phyloP scores from a whole-genome alignment of 2,888 invertebrate species.

The Nomada flava region DNA sequence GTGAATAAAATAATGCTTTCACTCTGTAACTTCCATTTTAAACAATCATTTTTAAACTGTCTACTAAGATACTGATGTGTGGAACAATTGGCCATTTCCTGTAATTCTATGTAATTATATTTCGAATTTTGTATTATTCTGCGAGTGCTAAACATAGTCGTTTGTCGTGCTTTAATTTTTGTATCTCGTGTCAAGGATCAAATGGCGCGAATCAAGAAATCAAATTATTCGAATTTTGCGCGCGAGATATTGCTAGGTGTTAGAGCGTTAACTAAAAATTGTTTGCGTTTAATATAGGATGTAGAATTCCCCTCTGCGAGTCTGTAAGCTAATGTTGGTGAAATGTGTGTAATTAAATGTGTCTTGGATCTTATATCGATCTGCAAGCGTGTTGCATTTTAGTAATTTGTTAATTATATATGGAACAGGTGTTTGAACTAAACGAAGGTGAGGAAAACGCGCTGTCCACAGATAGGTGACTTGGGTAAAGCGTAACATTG shows the following conservation, averaged over 20 bases:
- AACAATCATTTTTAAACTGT: not conserved
- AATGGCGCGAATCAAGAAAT: not conserved
- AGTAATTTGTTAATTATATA: not conserved
- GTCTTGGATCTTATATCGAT: not conserved
- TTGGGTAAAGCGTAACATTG: not conserved
- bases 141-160: not conserved
- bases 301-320: not conserved
- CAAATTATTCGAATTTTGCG: not conserved
- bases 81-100: not conserved
- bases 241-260: not conserved
- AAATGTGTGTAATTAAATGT: not conserved
- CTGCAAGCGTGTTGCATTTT: not conserved
- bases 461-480: not conserved
- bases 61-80: not conserved
- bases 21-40: not conserved
- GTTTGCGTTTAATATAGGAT: not conserved
- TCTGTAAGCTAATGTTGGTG: not conserved
- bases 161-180: too few species aligned
- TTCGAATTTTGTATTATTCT: not conserved
- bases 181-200: not conserved
- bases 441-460: not conserved
- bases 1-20: not conserved
- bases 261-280: not conserved
- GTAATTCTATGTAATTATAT: not conserved
- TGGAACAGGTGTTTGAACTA: not conserved